These are phyloP conservation scores for Pituophis catenifer DNA, from an alignment of 2,113 vertebrate genomes.

Conservation along the genomic window DNA sequence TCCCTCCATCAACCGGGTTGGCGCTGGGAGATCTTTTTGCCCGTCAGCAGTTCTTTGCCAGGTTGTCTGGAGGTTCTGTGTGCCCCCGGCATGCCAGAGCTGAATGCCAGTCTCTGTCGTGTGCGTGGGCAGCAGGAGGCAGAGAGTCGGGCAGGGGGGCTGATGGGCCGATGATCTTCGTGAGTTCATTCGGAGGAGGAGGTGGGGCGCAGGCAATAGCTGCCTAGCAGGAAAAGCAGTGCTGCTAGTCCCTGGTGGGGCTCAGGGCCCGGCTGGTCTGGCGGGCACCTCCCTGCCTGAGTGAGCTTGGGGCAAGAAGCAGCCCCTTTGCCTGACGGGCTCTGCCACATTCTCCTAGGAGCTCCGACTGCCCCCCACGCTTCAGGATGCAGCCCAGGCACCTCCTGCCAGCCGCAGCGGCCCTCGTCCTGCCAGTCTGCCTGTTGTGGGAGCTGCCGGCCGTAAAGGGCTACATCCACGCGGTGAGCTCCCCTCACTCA, in stretches of 20 bases:
- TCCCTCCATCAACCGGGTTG: no score
- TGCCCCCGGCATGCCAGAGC: background rate
- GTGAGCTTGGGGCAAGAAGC: background rate
- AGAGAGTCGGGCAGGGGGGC: background rate
- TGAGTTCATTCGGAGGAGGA: background rate
- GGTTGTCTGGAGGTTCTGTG: no score
- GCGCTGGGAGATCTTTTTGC: background rate
- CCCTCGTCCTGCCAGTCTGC: background rate
- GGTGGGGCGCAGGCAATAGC: background rate
- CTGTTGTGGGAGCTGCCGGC: constrained; percentile 39
- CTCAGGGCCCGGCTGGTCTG: background rate
- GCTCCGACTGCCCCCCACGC: background rate
- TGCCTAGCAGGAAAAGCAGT: background rate
- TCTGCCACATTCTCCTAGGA: background rate
- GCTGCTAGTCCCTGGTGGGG: background rate
- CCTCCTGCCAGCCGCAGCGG: fast-evolving
- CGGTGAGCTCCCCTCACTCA: constrained; percentile 57
- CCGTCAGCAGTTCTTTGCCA: background rate
- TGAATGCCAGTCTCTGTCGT: background rate
- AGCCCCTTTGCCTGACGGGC: background rate
- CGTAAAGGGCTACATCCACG: constrained; percentile 71
- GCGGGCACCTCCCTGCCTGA: background rate
- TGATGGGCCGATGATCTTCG: background rate
- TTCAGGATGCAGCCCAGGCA: background rate
- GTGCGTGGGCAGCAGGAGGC: background rate